phyloP scores from a whole-genome alignment of 2,888 invertebrate species.

The Machimus rusticus region DNA sequence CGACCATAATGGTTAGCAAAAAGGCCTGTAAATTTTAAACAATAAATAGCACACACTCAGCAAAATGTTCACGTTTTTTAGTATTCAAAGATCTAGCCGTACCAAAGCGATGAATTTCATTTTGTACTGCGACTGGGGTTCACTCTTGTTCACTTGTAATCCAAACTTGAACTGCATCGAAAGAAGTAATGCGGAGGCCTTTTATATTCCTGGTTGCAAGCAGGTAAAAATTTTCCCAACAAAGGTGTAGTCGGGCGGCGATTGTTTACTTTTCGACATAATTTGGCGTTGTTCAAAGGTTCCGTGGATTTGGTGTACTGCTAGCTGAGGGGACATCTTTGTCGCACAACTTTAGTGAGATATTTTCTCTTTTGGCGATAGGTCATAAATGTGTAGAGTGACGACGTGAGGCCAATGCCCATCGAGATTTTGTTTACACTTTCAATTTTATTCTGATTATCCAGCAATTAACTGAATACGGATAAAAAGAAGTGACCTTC shows the following conservation, averaged over 20 bases:
- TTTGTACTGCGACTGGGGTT: constrained; percentile 7
- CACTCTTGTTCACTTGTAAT: constrained; percentile 38
- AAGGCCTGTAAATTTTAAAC: constrained; percentile 53
- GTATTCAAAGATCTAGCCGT: constrained; percentile 8
- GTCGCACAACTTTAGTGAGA: not conserved
- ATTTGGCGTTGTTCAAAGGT: not conserved
- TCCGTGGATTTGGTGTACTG: not conserved
- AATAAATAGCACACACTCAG: not conserved
- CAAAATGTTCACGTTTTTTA: not conserved
- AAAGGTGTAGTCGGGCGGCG: constrained; percentile 44
- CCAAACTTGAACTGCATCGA: constrained; percentile 43
- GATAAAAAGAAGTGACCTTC: constrained; percentile 25
- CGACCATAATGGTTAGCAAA: constrained; percentile 55
- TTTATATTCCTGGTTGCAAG: constrained; percentile 39
- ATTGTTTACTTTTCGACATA: constrained; percentile 37
- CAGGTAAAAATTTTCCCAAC: constrained; percentile 41
- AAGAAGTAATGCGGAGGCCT: constrained; percentile 32
- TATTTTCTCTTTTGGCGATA: not conserved
- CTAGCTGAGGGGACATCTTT: not conserved
- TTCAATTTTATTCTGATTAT: constrained; percentile 21
- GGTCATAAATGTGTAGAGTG: not conserved
- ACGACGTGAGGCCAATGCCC: not conserved
- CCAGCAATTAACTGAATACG: constrained; percentile 1
- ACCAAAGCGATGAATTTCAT: constrained; percentile 47
- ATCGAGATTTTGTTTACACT: constrained; percentile 25